Base-by-base conservation (phyloP, 2,797 vertebrate species). In the Parauchenoglanis punctatus region DNA sequence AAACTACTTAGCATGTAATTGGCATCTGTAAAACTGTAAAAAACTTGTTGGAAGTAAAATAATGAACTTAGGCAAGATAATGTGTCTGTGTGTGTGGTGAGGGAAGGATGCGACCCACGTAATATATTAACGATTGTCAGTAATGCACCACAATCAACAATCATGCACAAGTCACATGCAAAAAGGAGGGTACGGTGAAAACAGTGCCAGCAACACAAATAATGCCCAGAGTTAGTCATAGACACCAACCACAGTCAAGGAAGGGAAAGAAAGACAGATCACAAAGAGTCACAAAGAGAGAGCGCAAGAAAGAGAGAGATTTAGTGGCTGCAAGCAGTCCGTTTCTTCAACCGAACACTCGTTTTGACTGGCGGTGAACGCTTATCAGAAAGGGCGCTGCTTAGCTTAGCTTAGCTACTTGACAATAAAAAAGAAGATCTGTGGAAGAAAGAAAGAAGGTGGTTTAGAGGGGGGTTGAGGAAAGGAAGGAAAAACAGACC, bases 401-500 rank as follows among this genome's bases (percentile, higher is more conserved):
- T 49, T 87, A 63, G 84, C 85, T 25, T 88, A 89, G 90, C 81
- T 80, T 84, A 78, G 87, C 85, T 90, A 89, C 82, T 90, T 82
- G 85, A 87, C 65, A 88, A 72, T 70, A 88, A 86, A 81, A 87
- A 88, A 63, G 61, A 54, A 89, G 81, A 86, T 88, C 83, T 88
- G 86, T 87, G 86, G 46, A 87, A 65, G 84, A 84, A 91, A 86
- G 84, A 81, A 91, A 86, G 68, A 84, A 84, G 67, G 88, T 88
- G 73, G 68, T 89, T 85, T 81, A 88, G 73, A 81, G 81, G 76
- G 81, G 75, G 86, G 77, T 86, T 92, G 87, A 89, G 85, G 85
- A 90, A 91, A 91, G 88, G 88, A 90, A 52, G 31, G 87, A 90
- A 89, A 92, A 88, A 93, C 93, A 93, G 92, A 93, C 93, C 93